Evolutionary conservation across 2,797 vertebrate species (phyloP).

Genomic region (Platyrinchus mystaceus): DNA sequence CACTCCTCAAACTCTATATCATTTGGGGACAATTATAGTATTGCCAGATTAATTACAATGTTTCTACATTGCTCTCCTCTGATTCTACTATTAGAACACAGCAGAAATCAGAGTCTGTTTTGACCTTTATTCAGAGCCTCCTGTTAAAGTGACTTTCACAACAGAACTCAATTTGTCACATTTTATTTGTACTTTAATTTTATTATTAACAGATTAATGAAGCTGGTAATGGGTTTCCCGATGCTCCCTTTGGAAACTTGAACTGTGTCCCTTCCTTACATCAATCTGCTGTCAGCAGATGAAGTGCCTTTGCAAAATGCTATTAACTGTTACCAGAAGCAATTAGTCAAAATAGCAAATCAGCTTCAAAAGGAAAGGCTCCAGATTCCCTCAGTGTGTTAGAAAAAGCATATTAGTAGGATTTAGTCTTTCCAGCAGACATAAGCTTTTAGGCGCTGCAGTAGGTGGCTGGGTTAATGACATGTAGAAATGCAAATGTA

Average conservation of each 20-base stretch:
- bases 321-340: slow-evolving; percentile 65
- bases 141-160: slow-evolving; percentile 52
- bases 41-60: slow-evolving; percentile 45
- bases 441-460: not conserved
- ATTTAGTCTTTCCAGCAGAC: slow-evolving; percentile 36
- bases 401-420: slow-evolving; percentile 19
- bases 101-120: slow-evolving; percentile 38
- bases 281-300: slow-evolving; percentile 63
- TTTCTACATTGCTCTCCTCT: slow-evolving; percentile 20
- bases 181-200: slow-evolving; percentile 72
- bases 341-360: slow-evolving; percentile 62
- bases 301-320: slow-evolving; percentile 53
- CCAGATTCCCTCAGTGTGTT: not conserved
- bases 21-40: slow-evolving; percentile 29
- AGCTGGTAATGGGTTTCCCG: slow-evolving; percentile 56
- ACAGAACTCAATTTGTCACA: slow-evolving; percentile 60
- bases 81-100: slow-evolving; percentile 30
- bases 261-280: slow-evolving; percentile 57
- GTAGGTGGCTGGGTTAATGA: slow-evolving; percentile 33
- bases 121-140: slow-evolving; percentile 58
- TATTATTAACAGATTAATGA: slow-evolving; percentile 69
- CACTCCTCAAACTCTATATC: not conserved
- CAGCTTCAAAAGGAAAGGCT: slow-evolving; percentile 27
- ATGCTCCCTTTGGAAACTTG: slow-evolving; percentile 60
- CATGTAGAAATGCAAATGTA: slow-evolving; percentile 6